These are phyloP conservation scores for Oryctolagus cuniculus DNA, from an alignment of 2,113 vertebrate species.

Conservation along the genomic window DNA sequence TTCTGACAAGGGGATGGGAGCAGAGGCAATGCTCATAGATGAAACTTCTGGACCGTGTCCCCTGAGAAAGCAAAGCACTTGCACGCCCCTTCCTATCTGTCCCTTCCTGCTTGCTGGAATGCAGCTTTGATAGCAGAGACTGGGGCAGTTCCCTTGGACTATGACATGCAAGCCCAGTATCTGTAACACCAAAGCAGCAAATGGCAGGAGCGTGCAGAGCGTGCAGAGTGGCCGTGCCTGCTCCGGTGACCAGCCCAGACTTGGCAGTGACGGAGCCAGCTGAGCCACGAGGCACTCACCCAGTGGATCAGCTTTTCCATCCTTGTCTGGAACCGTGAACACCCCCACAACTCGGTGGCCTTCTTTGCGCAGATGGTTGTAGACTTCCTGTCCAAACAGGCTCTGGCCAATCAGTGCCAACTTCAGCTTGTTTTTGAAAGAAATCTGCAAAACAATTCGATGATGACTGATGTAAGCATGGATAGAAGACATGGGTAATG, in stretches of 20 bases:
- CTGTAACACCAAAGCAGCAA: neutral
- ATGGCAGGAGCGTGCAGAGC: rapidly evolving
- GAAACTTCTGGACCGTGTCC: neutral
- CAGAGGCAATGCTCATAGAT: too few species aligned
- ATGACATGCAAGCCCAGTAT: neutral
- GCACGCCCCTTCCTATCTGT: neutral
- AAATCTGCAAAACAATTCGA: conserved; percentile 86
- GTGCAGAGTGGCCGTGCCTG: neutral
- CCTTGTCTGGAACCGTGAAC: conserved; percentile 97
- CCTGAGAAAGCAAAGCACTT: neutral
- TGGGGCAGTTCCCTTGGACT: neutral
- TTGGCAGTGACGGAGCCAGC: neutral
- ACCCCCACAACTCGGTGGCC: conserved; percentile 97
- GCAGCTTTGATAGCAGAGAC: neutral
- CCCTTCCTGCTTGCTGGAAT: neutral
- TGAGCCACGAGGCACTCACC: conserved; percentile 89
- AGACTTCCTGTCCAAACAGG: conserved; percentile 98
- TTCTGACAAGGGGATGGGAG: neutral
- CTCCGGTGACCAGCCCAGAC: neutral
- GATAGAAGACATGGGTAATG: neutral
- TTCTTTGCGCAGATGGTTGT: conserved; percentile 93
- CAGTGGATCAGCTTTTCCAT: conserved; percentile 97
- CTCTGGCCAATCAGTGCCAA: conserved; percentile 98
- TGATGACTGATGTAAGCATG: neutral
- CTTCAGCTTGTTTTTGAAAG: conserved; percentile 94